Base-by-base conservation (phyloP, 1,140 invertebrate genomes). In the Oedothorax gibbosus region DNA sequence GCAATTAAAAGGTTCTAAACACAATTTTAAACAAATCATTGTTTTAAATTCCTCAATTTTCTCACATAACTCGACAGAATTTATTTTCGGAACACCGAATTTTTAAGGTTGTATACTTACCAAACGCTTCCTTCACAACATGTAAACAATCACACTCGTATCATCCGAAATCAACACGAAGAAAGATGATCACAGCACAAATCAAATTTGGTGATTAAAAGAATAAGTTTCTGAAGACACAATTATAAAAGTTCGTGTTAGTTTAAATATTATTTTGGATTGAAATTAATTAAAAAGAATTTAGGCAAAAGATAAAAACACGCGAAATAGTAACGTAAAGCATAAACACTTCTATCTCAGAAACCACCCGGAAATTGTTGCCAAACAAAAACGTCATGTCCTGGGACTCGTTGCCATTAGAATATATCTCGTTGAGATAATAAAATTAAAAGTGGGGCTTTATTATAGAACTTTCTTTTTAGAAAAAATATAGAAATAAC, bases 361-460 rank as follows among this genome's bases (percentile, higher is more conserved):
- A 49, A 71, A 84, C 81, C 69, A 84, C 81, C 81, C 81, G 81
- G 81, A 84, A 84, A 84, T 84, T 84, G 81, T 84, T 84, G 81
- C 81, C 81, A 84, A 84, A 84, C 81, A 84, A 84, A 75, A 84
- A 84, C 81, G 81, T 84, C 81, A 84, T 84, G 81, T 84, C 81
- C 81, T 84, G 81, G 49, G 53, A 35, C 35, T 9, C 15, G 72
- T 60, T 84, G 81, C 81, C 81, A 84, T n/a, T 57, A 7, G 11
- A 7, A 75, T 21, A 35, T 35, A 35, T 35, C 35, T 35, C 35
- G 35, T 35, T 35, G 5, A 35, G 35, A 35, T 35, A 35, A 35
- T 2, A 2, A 5, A 35, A 35, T 35, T 35, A 35, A 35, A 35
- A 1, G 35, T 35, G 35, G 35, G 35, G 35, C 35, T 35, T 35